A percentile compares a stretch with the other conserved stretches of the same genome.
phyloP scores from a whole-genome alignment of 2,113 vertebrate genomes.

The Neodon shergylaensis region DNA sequence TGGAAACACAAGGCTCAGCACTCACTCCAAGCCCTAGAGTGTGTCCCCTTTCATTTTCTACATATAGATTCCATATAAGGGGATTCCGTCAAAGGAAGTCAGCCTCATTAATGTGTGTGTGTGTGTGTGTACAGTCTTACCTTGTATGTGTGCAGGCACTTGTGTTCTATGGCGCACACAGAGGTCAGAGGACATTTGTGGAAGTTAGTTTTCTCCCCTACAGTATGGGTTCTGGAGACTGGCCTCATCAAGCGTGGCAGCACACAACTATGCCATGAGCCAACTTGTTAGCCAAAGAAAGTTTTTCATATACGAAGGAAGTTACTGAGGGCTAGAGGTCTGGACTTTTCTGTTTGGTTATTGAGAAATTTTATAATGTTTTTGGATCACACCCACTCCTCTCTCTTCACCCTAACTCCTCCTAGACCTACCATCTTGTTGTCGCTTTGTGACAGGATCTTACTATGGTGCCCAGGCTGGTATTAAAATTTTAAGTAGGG shows the following conservation, averaged over 20 bases:
- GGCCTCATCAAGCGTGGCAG: neutral
- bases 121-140: neutral
- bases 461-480: neutral
- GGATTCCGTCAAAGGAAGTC: neutral
- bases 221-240: neutral
- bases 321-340: neutral
- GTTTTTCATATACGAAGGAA: neutral
- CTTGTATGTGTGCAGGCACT: neutral
- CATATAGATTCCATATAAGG: neutral
- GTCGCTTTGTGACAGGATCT: neutral
- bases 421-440: neutral
- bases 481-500: neutral
- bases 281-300: neutral
- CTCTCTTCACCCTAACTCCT: neutral
- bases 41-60: neutral
- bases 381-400: neutral
- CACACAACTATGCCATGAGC: too few species aligned
- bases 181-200: neutral
- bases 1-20: neutral
- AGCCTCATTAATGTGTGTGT: neutral
- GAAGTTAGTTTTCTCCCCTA: neutral
- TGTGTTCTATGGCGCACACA: neutral
- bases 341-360: neutral
- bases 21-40: neutral
- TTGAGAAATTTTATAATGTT: neutral